Percentiles rank a stretch among this genome's conserved stretches.
Conservation (phyloP, 2,888 invertebrate genomes). For the Acanthosepion esculentum region DNA sequence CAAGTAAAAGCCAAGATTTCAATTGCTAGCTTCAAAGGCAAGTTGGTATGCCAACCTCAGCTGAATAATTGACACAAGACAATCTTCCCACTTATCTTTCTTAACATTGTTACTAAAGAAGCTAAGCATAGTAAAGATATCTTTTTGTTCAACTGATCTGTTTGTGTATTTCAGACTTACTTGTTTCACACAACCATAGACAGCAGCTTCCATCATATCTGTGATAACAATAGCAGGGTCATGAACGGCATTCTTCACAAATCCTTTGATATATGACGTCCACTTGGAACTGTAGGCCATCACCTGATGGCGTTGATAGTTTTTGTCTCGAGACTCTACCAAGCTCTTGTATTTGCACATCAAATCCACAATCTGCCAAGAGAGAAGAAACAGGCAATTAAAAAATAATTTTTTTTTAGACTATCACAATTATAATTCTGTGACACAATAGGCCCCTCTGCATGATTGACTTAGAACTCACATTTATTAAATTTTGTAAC, state of each 20-base stretch:
- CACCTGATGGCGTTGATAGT: constrained; percentile 59
- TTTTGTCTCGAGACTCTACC: constrained; percentile 50
- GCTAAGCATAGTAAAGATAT: background rate
- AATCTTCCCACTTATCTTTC: background rate
- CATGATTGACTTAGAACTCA: too few species aligned
- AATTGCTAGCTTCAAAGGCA: too few species aligned
- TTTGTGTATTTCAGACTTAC: constrained; percentile 51
- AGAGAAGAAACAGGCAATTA: constrained; percentile 37
- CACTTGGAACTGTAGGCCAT: constrained; percentile 78
- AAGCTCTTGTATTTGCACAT: constrained; percentile 58
- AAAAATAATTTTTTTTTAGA: too few species aligned
- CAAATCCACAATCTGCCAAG: constrained; percentile 57
- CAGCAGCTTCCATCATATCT: constrained; percentile 84
- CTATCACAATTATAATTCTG: too few species aligned
- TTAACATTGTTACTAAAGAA: background rate
- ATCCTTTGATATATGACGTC: constrained; percentile 79
- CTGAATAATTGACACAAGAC: background rate
- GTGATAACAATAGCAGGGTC: constrained; percentile 82
- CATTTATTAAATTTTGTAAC: too few species aligned
- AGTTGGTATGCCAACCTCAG: too few species aligned
- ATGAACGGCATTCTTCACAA: constrained; percentile 78
- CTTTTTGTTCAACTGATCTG: too few species aligned
- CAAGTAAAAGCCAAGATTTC: too few species aligned
- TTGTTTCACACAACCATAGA: constrained; percentile 78
- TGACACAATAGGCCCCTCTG: too few species aligned